phyloP scores from a whole-genome alignment of 92 coral and sea anemone species.

The Phenganax marumi region DNA sequence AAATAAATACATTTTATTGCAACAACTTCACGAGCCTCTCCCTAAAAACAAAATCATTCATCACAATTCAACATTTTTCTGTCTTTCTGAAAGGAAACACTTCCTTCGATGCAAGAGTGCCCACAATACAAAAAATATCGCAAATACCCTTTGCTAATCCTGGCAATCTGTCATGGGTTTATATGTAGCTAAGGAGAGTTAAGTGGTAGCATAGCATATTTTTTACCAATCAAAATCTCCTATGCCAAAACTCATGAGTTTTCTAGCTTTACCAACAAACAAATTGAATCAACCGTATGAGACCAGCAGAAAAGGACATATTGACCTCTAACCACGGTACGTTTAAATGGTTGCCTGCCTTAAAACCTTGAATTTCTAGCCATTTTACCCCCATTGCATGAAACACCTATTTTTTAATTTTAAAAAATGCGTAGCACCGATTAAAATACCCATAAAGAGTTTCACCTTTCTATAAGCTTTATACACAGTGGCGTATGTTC shows the following conservation, averaged over 20 bases:
- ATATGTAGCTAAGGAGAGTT: background rate
- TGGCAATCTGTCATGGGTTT: background rate
- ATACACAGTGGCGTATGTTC: slow-evolving; percentile 93
- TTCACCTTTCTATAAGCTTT: slow-evolving; percentile 94
- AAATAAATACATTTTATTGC: slow-evolving; percentile 92
- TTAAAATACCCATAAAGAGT: background rate
- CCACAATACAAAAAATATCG: background rate
- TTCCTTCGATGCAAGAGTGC: background rate
- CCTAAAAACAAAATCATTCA: slow-evolving; percentile 53
- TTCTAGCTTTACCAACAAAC: background rate
- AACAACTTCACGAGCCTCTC: slow-evolving; percentile 86
- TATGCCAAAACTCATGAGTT: background rate
- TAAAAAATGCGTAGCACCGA: background rate
- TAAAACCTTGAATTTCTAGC: no score
- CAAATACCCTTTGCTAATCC: no score
- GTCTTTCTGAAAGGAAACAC: no score
- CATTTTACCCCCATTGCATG: no score
- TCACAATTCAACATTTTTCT: background rate
- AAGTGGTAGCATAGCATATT: background rate
- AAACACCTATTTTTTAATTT: background rate
- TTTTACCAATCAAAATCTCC: background rate
- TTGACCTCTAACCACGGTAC: no score
- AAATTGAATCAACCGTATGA: background rate
- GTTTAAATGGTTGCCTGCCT: no score
- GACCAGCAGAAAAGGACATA: no score